These are phyloP conservation scores for Myopa testacea DNA, from an alignment of 2,888 invertebrate genomes.

Conservation along the genomic window DNA sequence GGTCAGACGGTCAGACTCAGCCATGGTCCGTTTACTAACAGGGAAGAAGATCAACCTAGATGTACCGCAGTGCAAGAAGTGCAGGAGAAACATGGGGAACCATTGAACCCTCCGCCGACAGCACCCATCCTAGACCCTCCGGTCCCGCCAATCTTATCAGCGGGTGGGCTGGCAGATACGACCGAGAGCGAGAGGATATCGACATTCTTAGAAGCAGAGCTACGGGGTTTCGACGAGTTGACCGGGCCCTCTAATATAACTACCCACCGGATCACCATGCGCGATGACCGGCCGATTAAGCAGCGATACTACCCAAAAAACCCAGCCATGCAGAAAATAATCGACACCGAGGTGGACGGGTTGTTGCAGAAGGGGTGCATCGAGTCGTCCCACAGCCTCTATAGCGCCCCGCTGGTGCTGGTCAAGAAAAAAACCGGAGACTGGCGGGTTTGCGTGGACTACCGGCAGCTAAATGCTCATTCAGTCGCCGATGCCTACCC, in stretches of 20 bases:
- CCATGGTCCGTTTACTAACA: too few species aligned
- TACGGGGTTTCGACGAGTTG: background rate
- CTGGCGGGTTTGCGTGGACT: slow-evolving; percentile 5
- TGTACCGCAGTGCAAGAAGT: background rate
- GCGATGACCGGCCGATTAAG: background rate
- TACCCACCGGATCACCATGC: background rate
- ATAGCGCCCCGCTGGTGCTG: background rate
- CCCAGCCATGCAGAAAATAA: slow-evolving; percentile 2
- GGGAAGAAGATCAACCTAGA: background rate
- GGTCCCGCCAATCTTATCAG: background rate
- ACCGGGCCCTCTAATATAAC: background rate
- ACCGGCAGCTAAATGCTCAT: background rate
- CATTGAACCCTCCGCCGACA: background rate
- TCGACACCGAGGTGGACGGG: background rate
- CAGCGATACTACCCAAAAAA: background rate
- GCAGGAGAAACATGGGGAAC: background rate
- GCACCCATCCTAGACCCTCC: background rate
- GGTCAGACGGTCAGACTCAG: background rate
- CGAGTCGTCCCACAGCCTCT: background rate
- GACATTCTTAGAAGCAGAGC: background rate
- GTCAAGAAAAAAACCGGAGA: slow-evolving; percentile 1
- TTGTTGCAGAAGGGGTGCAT: background rate
- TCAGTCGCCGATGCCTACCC: background rate
- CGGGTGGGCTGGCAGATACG: background rate
- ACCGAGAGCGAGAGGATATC: background rate